A percentile compares a stretch with the other conserved stretches of the same genome.
Evolutionary conservation across 2,888 invertebrate species (phyloP).

Genomic region (Diarsia brunnea): DNA sequence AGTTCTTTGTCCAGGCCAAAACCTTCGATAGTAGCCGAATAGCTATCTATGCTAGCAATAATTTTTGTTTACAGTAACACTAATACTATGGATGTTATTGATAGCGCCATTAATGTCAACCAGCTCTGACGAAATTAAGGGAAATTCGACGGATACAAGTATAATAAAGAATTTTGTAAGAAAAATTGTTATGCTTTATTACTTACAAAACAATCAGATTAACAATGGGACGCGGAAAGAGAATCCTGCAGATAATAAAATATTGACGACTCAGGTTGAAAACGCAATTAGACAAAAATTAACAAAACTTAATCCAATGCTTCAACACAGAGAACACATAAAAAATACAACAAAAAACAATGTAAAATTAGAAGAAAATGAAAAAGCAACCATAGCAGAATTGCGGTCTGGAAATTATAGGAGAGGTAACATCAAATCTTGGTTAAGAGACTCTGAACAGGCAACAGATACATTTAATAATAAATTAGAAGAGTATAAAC

Average conservation of each 20-base stretch:
- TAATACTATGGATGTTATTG: constrained; percentile 48
- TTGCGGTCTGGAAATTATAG: constrained; percentile 65
- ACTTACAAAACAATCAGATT: constrained; percentile 54
- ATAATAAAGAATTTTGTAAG: constrained; percentile 69
- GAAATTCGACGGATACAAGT: constrained; percentile 57
- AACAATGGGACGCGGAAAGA: neutral
- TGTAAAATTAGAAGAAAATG: constrained; percentile 66
- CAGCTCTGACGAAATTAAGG: constrained; percentile 37
- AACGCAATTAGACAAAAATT: constrained; percentile 72
- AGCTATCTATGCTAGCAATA: neutral
- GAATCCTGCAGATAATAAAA: constrained; percentile 26
- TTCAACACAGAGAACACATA: constrained; percentile 73
- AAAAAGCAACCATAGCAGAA: constrained; percentile 80
- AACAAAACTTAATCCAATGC: constrained; percentile 68
- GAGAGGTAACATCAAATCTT: constrained; percentile 7
- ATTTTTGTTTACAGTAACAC: constrained; percentile 42
- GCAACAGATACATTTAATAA: constrained; percentile 59
- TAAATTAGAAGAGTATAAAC: constrained; percentile 75
- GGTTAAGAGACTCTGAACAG: neutral
- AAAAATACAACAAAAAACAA: constrained; percentile 60
- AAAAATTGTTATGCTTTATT: constrained; percentile 70
- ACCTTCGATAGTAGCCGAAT: neutral
- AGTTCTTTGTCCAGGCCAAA: neutral
- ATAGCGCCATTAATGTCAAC: constrained; percentile 17
- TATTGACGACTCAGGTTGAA: constrained; percentile 57